Evolutionary conservation across 2,113 vertebrate species (phyloP), one percentile per base, ranked within the genome.

Genomic region (Leuciscus idus): DNA sequence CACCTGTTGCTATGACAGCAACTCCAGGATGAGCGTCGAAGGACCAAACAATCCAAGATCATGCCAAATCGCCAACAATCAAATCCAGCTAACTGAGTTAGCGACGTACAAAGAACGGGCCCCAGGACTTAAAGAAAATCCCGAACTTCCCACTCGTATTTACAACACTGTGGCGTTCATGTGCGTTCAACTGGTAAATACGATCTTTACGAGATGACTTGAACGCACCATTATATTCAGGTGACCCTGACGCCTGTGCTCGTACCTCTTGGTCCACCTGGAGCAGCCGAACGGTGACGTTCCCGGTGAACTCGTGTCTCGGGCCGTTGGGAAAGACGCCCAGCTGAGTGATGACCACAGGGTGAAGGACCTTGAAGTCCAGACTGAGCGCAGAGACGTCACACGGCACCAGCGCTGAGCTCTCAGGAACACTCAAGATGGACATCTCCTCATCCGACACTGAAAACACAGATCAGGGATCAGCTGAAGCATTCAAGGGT

Each of bases 241-340:
- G 43, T 9, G 43, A 43, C 43, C 9, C 43, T 43, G 39, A 39
- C 3, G 50, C 5, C 50, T 52, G 50, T 52, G 50, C 1, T 59
- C 86, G n/a, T 94, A 98, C 98, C 97, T 99, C 97, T 87, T 98
- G 97, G 78, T 98, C 98, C 74, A 97, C 95, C 92, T 99, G 97
- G 80, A 97, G 96, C 33, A 99, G 95, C 89, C 95, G 97, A 75
- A 99, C 97, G 0, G 97, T 98, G 89, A 99, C 94, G 86, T 98
- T 99, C 84, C 96, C 95, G 80, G 94, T 96, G 89, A 98, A 96
- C 80, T 96, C 95, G 15, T 90, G 90, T 3, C 62, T 88, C 21
- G 89, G 89, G 23, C 93, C 91, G 43, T 96, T 94, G 33, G 96
- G 93, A 92, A 99, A 98, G 61, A 98, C 97, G 55, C 98, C 98